These are phyloP conservation scores for Athalia circularis DNA, from an alignment of 2,888 invertebrate species.

Conservation along the genomic window DNA sequence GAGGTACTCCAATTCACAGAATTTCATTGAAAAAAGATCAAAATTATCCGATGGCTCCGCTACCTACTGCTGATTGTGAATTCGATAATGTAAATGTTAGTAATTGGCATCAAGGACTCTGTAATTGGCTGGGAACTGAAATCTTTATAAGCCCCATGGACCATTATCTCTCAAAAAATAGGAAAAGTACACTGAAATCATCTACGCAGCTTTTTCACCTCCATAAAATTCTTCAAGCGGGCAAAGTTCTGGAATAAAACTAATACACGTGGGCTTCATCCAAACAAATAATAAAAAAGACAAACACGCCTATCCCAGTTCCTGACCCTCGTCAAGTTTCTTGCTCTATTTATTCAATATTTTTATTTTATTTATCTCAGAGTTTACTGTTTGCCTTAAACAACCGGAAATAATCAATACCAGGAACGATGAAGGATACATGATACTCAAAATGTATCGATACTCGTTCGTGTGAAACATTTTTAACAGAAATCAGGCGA, in stretches of 20 bases:
- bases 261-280: not conserved
- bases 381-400: too few species aligned
- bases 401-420: too few species aligned
- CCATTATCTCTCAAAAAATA: not conserved
- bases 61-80: conserved; percentile 7
- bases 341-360: too few species aligned
- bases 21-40: not conserved
- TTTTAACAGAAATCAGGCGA: too few species aligned
- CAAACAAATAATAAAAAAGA: too few species aligned
- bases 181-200: not conserved
- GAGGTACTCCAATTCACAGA: conserved; percentile 5
- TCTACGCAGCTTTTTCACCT: not conserved
- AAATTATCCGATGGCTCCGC: not conserved
- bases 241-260: not conserved
- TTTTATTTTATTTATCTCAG: too few species aligned
- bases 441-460: too few species aligned
- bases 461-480: too few species aligned
- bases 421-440: too few species aligned
- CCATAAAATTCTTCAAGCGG: conserved; percentile 3
- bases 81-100: conserved; percentile 30
- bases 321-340: too few species aligned
- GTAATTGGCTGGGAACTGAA: conserved; percentile 16
- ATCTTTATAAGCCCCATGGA: conserved; percentile 1
- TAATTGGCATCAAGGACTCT: conserved; percentile 29
- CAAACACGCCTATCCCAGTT: too few species aligned